Evolutionary conservation across 1,140 invertebrate genomes (phyloP).

Genomic region (Ladona fulva): DNA sequence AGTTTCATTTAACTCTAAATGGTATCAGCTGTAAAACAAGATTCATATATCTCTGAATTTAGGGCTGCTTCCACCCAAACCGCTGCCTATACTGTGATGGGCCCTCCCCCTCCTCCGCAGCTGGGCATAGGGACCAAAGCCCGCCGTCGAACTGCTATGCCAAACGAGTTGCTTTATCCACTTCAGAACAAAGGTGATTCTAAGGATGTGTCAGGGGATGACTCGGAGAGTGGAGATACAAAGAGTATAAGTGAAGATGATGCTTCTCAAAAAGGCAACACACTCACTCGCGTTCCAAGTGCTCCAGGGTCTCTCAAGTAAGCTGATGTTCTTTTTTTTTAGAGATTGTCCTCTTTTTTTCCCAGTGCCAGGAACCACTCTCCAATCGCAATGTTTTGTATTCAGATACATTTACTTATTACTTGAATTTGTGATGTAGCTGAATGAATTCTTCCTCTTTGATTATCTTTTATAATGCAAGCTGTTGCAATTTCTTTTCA

Average conservation of each 20-base stretch:
- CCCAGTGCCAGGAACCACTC: no score
- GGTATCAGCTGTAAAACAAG: neutral
- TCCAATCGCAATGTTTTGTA: no score
- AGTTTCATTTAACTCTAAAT: no score
- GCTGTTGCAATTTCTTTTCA: neutral
- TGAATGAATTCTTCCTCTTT: no score
- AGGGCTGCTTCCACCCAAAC: neutral
- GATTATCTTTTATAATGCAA: neutral
- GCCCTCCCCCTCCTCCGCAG: neutral
- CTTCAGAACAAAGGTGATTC: slow-evolving; percentile 11
- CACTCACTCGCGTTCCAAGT: slow-evolving; percentile 58
- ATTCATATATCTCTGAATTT: slow-evolving; percentile 12
- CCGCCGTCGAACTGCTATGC: slow-evolving; percentile 51
- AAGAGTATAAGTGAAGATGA: slow-evolving; percentile 2
- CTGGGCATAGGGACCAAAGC: slow-evolving; percentile 43
- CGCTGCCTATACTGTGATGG: neutral
- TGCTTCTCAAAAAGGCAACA: slow-evolving; percentile 21
- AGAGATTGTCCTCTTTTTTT: no score
- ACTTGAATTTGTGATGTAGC: no score
- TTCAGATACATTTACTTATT: no score
- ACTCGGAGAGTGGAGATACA: neutral
- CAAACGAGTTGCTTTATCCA: slow-evolving; percentile 58
- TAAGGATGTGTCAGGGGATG: neutral
- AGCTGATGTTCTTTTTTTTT: slow-evolving; percentile 22
- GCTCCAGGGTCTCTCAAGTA: slow-evolving; percentile 55